Base-by-base conservation (phyloP, 2,888 invertebrate genomes). In the Andricus curvator region DNA sequence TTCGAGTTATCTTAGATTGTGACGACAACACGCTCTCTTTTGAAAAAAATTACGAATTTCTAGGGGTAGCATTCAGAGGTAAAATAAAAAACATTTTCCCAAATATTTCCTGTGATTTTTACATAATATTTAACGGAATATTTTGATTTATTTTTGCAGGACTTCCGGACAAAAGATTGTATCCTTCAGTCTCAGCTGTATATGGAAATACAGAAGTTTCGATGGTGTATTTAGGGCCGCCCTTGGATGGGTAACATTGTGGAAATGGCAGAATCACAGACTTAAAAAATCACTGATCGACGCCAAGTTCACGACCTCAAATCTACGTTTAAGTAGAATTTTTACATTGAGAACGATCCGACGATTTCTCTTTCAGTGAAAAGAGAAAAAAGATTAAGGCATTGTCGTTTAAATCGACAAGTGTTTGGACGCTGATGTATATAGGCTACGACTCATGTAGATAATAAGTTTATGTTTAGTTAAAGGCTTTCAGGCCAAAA, bases 161-260 rank as follows among this genome's bases (percentile, higher is more conserved):
- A 88, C 95, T 99, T 92, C 99, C 99, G 80, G 97, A 97, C 91
- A 98, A 97, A 92, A 96, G 96, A 93, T 94, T 99, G 78, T 99
- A 96, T 93, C 99, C 99, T 82, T 97, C 99, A 82, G 97, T 99
- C 78, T 99, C 99, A 76, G 99, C 99, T 82, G 99, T 99, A 17
- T 99, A 99, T 94, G 99, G 99, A 82, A 99, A 99, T 93, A 99
- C 99, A 74, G 99, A 99, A 95, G 98, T 99, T 64, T 98, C 99
- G 60, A 99, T 99, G 99, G 98, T 99, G 66, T 99, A 99, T 93
- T 94, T 99, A 89, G 99, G 99, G 85, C 96, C 97, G 85, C 99
- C 99, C n/a, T 93, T 98, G 90, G 98, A 99, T 95, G 99, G 99
- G 94, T 98, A 96, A 96, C 94, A 93, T 84, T 79, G 77, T 70